Conservation (phyloP, 2,113 vertebrate genomes). For the Myiozetetes cayanensis region DNA sequence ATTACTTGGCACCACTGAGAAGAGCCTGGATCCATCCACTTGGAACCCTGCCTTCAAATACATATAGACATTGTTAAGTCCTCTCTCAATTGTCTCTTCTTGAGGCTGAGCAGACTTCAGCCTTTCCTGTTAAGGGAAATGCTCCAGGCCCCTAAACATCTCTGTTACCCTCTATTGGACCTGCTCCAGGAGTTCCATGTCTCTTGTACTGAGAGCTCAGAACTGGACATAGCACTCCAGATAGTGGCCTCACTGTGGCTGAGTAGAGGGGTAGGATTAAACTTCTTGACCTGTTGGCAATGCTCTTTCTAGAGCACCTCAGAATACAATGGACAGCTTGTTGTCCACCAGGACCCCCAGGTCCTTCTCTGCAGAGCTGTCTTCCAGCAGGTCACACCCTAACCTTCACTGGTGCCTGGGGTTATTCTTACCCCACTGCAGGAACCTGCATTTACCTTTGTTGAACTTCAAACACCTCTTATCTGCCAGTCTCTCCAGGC, state of each 20-base stretch:
- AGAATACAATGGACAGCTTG: neutral
- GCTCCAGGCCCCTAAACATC: neutral
- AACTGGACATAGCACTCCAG: neutral
- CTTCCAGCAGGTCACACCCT: neutral
- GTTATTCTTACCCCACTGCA: neutral
- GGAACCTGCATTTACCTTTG: neutral
- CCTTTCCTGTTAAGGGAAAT: neutral
- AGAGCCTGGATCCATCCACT: neutral
- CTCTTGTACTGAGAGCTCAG: neutral
- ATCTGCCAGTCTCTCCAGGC: neutral
- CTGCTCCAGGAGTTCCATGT: neutral
- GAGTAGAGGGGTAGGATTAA: neutral
- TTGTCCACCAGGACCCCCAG: neutral
- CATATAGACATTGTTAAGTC: neutral
- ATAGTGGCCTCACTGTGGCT: neutral
- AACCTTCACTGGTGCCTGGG: neutral
- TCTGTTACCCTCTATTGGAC: neutral
- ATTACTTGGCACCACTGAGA: neutral
- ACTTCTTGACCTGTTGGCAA: neutral
- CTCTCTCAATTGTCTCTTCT: neutral
- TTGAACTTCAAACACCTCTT: neutral
- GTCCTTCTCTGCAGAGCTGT: neutral
- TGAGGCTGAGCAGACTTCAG: neutral
- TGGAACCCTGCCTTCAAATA: neutral
- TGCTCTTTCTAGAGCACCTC: neutral